phyloP scores from a whole-genome alignment of 37 sponge, comb jelly and placozoan species.

The Dysidea cf. avara region DNA sequence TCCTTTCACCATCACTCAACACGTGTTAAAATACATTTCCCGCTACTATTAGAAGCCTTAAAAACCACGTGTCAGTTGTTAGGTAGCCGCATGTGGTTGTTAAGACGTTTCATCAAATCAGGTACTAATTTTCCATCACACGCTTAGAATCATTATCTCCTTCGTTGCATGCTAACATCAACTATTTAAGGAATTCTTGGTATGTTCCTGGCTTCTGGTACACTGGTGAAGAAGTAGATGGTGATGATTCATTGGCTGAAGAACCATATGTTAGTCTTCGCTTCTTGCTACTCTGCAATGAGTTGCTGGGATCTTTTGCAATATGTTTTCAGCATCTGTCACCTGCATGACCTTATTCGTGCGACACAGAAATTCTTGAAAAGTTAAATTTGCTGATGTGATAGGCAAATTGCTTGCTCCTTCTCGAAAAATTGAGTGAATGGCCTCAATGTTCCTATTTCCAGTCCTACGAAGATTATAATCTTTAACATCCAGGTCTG shows the following conservation, averaged over 20 bases:
- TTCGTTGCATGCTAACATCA: neutral
- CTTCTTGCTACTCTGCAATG: too few relatives aligned
- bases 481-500: neutral
- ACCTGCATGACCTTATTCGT: conserved; percentile 16
- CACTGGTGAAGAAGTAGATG: neutral
- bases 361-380: conserved; percentile 1
- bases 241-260: neutral
- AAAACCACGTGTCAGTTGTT: too few relatives aligned
- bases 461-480: conserved; percentile 12
- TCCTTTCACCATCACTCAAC: too few relatives aligned
- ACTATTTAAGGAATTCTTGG: neutral
- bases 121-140: conserved; percentile 5
- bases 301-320: conserved; percentile 12
- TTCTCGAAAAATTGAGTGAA: conserved; percentile 19
- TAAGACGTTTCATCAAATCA: too few relatives aligned
- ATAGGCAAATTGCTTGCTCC: conserved; percentile 19
- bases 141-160: neutral
- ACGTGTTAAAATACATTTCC: too few relatives aligned
- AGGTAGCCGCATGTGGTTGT: too few relatives aligned
- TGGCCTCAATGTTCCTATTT: conserved; percentile 13
- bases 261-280: conserved; percentile 5
- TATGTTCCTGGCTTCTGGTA: too few relatives aligned
- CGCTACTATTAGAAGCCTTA: too few relatives aligned
- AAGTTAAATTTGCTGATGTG: conserved; percentile 25
- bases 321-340: conserved; percentile 4